Conservation (phyloP, 2,113 vertebrate genomes). For the Carassius gibelio region DNA sequence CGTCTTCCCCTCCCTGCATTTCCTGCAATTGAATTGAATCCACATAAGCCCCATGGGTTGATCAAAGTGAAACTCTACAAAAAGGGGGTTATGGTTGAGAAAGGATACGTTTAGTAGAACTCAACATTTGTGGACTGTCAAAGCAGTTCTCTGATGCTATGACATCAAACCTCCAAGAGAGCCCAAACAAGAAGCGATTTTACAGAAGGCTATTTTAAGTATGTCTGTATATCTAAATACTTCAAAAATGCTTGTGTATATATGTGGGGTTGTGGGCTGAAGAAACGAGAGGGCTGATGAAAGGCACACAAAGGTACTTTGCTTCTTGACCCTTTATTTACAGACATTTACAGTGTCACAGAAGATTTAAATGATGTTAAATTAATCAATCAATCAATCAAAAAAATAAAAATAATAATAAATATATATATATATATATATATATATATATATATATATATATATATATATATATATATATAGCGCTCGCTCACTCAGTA, state of each 20-base stretch:
- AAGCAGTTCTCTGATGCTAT: not conserved
- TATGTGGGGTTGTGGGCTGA: not conserved
- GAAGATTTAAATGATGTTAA: too few relatives aligned
- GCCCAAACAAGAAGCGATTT: slow-evolving; percentile 31
- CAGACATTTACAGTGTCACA: too few relatives aligned
- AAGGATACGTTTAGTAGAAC: slow-evolving; percentile 8
- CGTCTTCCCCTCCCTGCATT: not conserved
- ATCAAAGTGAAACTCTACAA: slow-evolving; percentile 34
- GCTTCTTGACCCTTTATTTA: too few relatives aligned
- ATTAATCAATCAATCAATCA: too few relatives aligned
- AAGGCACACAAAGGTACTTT: not conserved
- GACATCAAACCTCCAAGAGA: slow-evolving; percentile 32
- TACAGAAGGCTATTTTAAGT: slow-evolving; percentile 20
- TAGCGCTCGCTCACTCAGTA: too few relatives aligned
- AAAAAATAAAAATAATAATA: too few relatives aligned
- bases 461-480: too few relatives aligned
- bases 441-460: too few relatives aligned
- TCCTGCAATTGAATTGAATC: slow-evolving; percentile 21
- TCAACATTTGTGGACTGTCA: slow-evolving; percentile 25
- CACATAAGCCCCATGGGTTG: slow-evolving; percentile 32
- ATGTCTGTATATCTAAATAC: not conserved
- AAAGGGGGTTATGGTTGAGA: slow-evolving; percentile 18
- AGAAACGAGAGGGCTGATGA: too few relatives aligned
- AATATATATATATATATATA: too few relatives aligned
- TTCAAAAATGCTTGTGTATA: not conserved